These are phyloP conservation scores for Drosophila meridiana DNA, from an alignment of 2,888 invertebrate species.

Conservation along the genomic window DNA sequence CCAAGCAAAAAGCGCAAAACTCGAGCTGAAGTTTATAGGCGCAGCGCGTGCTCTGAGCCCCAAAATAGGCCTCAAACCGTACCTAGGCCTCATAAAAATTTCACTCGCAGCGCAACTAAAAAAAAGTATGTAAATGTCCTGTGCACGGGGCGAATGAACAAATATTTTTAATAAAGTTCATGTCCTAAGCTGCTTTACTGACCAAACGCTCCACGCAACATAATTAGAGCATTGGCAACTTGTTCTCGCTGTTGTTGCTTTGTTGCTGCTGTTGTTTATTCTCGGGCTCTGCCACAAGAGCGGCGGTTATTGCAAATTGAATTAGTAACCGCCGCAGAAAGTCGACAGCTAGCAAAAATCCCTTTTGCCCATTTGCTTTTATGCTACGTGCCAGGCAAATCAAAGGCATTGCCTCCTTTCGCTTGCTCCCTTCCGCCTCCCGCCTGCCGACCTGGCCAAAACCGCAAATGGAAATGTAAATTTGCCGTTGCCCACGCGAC, in stretches of 20 bases:
- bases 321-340: constrained; percentile 69
- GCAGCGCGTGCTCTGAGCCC: constrained; percentile 68
- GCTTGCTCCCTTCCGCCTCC: background rate
- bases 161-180: constrained; percentile 80
- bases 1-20: constrained; percentile 14
- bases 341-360: constrained; percentile 66
- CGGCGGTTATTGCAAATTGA: constrained; percentile 80
- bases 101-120: constrained; percentile 53
- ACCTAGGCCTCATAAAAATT: constrained; percentile 66
- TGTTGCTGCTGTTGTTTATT: constrained; percentile 8
- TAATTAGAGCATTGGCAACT: constrained; percentile 68
- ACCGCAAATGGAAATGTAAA: constrained; percentile 80
- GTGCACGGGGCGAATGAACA: constrained; percentile 53
- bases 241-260: background rate
- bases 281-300: constrained; percentile 10
- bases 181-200: constrained; percentile 73
- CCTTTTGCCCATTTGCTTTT: constrained; percentile 68
- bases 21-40: constrained; percentile 70
- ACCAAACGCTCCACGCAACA: constrained; percentile 62
- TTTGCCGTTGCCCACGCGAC: constrained; percentile 70
- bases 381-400: constrained; percentile 74
- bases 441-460: constrained; percentile 20
- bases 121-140: constrained; percentile 71
- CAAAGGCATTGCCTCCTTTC: constrained; percentile 52
- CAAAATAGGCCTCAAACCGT: constrained; percentile 47